Conservation (phyloP, 37 sponge, comb jelly and placozoan genomes). For the Chondrosia reniformis region DNA sequence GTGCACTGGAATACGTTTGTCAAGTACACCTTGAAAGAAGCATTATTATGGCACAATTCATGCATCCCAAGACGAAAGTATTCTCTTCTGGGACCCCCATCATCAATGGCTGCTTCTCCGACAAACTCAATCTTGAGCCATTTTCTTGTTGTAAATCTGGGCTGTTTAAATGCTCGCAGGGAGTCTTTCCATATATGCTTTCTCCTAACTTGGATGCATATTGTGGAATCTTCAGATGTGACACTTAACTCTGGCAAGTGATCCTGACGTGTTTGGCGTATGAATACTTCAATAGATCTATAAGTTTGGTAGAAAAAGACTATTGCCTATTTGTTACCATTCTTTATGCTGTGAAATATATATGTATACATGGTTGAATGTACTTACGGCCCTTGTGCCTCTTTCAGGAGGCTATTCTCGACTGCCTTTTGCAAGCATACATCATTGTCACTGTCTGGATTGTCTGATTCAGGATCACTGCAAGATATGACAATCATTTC, state of each 20-base stretch:
- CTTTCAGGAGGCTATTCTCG: conserved; percentile 8
- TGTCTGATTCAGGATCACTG: conserved; percentile 21
- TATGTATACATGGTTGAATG: not conserved
- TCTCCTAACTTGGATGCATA: conserved; percentile 1
- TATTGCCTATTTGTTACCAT: not conserved
- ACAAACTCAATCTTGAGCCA: conserved; percentile 10
- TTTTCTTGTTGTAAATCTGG: not conserved
- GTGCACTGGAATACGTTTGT: not conserved
- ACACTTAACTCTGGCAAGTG: not conserved
- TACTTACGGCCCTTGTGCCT: conserved; percentile 12
- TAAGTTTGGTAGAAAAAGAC: not conserved
- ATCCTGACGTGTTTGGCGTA: not conserved
- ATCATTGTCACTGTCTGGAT: conserved; percentile 2
- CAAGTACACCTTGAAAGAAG: not conserved
- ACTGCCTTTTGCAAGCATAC: not conserved
- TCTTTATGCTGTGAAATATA: not conserved
- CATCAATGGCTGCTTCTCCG: not conserved
- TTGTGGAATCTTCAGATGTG: conserved; percentile 11
- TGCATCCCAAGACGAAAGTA: not conserved
- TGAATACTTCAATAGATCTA: not conserved
- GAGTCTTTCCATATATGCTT: not conserved
- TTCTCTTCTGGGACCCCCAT: not conserved
- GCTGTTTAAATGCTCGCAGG: not conserved
- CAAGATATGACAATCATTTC: not conserved
- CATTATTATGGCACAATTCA: not conserved